Evolutionary conservation across 2,797 vertebrate genomes (phyloP), one percentile per base, ranked within the genome.

Genomic region (Rhynchonycteris naso): DNA sequence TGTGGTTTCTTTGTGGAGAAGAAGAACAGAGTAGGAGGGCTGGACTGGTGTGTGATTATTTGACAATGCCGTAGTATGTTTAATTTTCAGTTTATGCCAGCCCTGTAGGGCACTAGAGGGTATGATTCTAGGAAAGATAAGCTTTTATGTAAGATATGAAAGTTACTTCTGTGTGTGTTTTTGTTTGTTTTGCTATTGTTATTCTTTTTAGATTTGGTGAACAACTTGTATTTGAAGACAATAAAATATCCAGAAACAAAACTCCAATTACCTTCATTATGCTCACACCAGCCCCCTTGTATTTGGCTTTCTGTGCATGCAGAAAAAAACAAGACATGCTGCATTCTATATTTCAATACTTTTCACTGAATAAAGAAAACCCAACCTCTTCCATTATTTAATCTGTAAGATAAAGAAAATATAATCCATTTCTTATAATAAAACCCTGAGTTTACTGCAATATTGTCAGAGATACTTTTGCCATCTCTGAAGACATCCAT

Each of bases 71-170:
- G 12, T n/a, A 58, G 65, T 88, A 96, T 84, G 75, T 93, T 95
- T 97, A 88, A 90, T 18, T 93, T 96, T 96, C 47, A 66, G 80
- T 97, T 96, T 79, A 97, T 52, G 61, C 50, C 56, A 93, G 47
- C 94, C 63, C 1, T 94, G 97, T 92, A 78, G 15, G 88, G 43
- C 56, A 63, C 7, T 54, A 83, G 59, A 72, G 93, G 92, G 80
- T 84, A 33, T 14, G 78, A 95, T 71, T 47, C 33, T 56, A 91
- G 88, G 86, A 59, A 66, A 88, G 35, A 86, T 56, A 94, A 75
- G 13, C 79, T 97, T 95, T 66, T 50, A 74, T 95, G 21, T 93
- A 72, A 80, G 21, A 82, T 11, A 65, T 58, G 21, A 72, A 80
- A 71, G n/a, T 79, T 38, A 61, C 14, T 58, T 26, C 50, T 38